Conservation (phyloP, 2,113 vertebrate species). For the Pogonocichla stellata region DNA sequence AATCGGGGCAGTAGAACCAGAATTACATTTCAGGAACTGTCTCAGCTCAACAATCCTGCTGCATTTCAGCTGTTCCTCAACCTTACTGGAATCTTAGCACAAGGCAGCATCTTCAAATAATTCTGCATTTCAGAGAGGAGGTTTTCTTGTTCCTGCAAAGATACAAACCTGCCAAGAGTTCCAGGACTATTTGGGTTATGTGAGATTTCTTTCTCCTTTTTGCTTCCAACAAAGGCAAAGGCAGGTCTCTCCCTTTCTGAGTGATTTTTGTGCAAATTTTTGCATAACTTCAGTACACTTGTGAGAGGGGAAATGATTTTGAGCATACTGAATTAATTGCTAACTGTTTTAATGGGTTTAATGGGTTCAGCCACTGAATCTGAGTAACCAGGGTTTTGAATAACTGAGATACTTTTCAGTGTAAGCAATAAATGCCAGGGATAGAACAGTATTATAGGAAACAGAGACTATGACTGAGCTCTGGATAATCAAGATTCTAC, state of each 20-base stretch:
- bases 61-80: background rate
- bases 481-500: constrained; percentile 46
- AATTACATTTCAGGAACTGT: background rate
- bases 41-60: background rate
- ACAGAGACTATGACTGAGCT: constrained; percentile 32
- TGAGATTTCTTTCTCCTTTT: background rate
- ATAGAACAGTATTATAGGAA: constrained; percentile 44
- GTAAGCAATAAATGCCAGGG: constrained; percentile 51
- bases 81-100: background rate
- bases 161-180: background rate
- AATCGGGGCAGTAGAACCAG: background rate
- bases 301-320: background rate
- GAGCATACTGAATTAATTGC: background rate
- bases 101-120: background rate
- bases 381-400: constrained; percentile 16
- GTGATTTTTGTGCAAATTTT: background rate
- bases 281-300: background rate
- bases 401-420: constrained; percentile 49
- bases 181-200: background rate
- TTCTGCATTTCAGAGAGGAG: background rate
- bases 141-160: background rate
- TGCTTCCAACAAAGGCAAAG: background rate
- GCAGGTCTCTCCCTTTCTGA: background rate
- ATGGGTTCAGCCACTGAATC: background rate
- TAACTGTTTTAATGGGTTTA: constrained; percentile 23